Evolutionary conservation across 2,888 invertebrate genomes (phyloP), one percentile per base, ranked within the genome.

Genomic region (Agrochola macilenta): DNA sequence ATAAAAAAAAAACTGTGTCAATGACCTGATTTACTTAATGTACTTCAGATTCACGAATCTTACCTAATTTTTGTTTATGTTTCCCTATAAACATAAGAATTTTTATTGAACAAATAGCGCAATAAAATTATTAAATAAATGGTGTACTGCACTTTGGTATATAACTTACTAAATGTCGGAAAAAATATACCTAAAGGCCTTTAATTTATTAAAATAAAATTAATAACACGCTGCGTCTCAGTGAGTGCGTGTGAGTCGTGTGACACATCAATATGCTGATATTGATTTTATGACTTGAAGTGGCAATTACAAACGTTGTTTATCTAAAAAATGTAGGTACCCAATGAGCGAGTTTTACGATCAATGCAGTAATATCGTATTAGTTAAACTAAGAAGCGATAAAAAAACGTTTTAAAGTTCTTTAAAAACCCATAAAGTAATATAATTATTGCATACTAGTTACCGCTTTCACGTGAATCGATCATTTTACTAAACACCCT

Each of bases 371-470:
- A 87, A 87, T 91, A 91, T 90, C 90, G 89, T 90, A 92, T 92
- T 92, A 89, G 91, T 93, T 91, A 91, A 91, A 90, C 89, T 89
- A 91, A 92, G 89, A 91, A 89, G 90, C 90, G 88, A 94, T 95
- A 94, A 94, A 94, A 93, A 91, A 90, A 88, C 89, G 87, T 91
- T 90, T 91, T 91, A 91, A 93, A 88, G 89, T 91, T 92, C 90
- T 89, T 81, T 90, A 92, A 92, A 91, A 90, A 88, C 69, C 89
- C 89, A 92, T 94, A 93, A 93, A 93, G 83, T 89, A 83, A 83
- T 83, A 87, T 92, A 91, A 93, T 93, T 92, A 93, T 90, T 91
- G 89, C 89, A 88, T 85, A 89, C 85, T 87, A 85, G 83, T 89
- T 88, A 74, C 87, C 88, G 90, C 91, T 91, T 91, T 91, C 92